Conservation (phyloP, 2,888 invertebrate species). For the Actias luna region DNA sequence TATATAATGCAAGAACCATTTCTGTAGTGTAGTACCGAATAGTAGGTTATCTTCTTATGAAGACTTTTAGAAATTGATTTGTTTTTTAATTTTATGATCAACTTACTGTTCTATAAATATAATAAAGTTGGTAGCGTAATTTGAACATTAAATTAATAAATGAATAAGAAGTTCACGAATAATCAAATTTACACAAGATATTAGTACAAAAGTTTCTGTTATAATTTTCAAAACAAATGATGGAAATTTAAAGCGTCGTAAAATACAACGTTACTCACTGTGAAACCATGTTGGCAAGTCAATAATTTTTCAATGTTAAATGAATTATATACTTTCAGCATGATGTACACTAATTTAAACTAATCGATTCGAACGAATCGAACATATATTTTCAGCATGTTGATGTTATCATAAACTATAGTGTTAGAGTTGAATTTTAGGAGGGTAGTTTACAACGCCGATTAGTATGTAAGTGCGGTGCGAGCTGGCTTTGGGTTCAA, state of each 20-base stretch:
- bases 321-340: not conserved
- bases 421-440: no score
- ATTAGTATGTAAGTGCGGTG: no score
- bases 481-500: no score
- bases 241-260: not conserved
- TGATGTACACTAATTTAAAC: not conserved
- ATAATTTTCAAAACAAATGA: not conserved
- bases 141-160: not conserved
- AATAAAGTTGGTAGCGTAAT: not conserved
- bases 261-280: not conserved
- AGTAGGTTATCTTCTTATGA: no score
- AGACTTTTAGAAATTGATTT: no score
- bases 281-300: not conserved
- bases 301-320: not conserved
- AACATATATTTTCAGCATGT: not conserved
- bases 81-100: no score
- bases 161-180: not conserved
- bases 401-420: no score
- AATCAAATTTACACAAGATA: not conserved
- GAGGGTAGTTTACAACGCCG: no score
- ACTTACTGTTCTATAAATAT: not conserved
- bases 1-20: no score
- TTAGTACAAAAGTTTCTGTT: not conserved
- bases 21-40: no score
- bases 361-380: not conserved